These are phyloP conservation scores for Trissolcus japonicus DNA, from an alignment of 2,888 invertebrate genomes.

Conservation along the genomic window DNA sequence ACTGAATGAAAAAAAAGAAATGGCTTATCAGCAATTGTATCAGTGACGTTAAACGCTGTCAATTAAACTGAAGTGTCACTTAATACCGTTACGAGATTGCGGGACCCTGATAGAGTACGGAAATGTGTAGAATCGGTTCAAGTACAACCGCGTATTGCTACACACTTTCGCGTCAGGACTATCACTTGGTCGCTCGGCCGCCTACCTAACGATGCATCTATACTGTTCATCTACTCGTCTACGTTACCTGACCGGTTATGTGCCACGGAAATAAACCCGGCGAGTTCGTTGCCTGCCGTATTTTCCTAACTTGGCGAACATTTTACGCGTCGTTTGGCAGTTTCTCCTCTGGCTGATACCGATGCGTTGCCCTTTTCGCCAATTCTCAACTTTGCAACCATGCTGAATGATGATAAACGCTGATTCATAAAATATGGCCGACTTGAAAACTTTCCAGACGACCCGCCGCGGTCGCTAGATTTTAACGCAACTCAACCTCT, in stretches of 20 bases:
- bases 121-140: constrained; percentile 56
- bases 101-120: constrained; percentile 49
- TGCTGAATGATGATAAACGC: background rate
- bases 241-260: constrained; percentile 59
- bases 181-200: constrained; percentile 52
- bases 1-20: constrained; percentile 10
- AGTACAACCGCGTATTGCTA: constrained; percentile 53
- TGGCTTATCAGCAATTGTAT: constrained; percentile 25
- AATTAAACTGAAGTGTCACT: constrained; percentile 41
- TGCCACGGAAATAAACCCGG: constrained; percentile 59
- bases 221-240: constrained; percentile 52
- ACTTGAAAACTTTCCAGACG: background rate
- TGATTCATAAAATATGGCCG: too few species aligned
- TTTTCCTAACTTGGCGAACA: constrained; percentile 56
- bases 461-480: too few species aligned
- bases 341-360: constrained; percentile 44
- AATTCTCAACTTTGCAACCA: background rate
- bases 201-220: constrained; percentile 52
- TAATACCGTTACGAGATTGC: constrained; percentile 50
- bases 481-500: too few species aligned
- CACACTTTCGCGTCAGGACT: constrained; percentile 57
- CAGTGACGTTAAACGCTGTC: constrained; percentile 26
- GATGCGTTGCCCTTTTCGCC: constrained; percentile 27
- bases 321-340: constrained; percentile 57
- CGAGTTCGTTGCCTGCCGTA: constrained; percentile 62